A percentile compares a stretch with the other conserved stretches of the same genome.
Conservation (phyloP, 2,888 invertebrate species). For the Bombylius discolor region DNA sequence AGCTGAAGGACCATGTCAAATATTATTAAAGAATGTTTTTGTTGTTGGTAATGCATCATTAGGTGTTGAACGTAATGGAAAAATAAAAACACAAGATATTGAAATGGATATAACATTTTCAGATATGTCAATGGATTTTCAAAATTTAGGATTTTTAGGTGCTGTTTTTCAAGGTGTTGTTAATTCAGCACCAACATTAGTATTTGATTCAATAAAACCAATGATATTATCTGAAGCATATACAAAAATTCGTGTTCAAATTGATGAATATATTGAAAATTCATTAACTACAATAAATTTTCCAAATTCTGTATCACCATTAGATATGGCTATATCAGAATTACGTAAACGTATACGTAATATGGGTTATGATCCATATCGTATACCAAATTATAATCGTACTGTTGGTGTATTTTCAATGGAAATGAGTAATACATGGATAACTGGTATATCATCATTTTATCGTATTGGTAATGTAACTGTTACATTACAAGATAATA, state of each 20-base stretch:
- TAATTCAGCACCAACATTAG: slow-evolving; percentile 66
- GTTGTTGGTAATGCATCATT: slow-evolving; percentile 56
- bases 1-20: slow-evolving; percentile 64
- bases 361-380: slow-evolving; percentile 58
- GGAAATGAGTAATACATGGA: slow-evolving; percentile 59
- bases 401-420: slow-evolving; percentile 57
- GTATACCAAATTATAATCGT: slow-evolving; percentile 58
- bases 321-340: slow-evolving; percentile 70
- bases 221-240: slow-evolving; percentile 68
- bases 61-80: slow-evolving; percentile 60
- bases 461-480: slow-evolving; percentile 69
- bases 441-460: slow-evolving; percentile 67
- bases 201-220: slow-evolving; percentile 80
- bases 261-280: slow-evolving; percentile 59
- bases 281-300: slow-evolving; percentile 56
- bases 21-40: slow-evolving; percentile 56
- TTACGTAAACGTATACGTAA: slow-evolving; percentile 53
- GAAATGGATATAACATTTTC: slow-evolving; percentile 64
- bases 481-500: slow-evolving; percentile 58
- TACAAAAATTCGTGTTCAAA: slow-evolving; percentile 54
- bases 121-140: slow-evolving; percentile 65
- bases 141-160: slow-evolving; percentile 64
- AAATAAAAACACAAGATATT: slow-evolving; percentile 62
- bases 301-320: slow-evolving; percentile 73
- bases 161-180: slow-evolving; percentile 57